Percentiles rank a stretch among this genome's conserved stretches.
Evolutionary conservation across 2,888 invertebrate species (phyloP).

Genomic region (Pseudococcus viburni): DNA sequence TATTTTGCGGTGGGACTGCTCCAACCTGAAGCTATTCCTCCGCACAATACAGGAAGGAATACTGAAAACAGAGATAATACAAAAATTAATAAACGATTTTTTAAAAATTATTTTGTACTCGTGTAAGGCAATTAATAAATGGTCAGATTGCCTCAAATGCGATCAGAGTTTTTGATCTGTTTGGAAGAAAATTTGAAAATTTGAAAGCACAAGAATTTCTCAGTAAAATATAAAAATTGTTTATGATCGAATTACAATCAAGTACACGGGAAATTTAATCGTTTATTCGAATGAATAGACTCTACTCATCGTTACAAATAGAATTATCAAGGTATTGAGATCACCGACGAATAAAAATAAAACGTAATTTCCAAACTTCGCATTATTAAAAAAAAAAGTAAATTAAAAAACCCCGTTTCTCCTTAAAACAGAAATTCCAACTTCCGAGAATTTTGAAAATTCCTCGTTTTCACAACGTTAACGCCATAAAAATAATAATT

Average conservation of each 20-base stretch:
- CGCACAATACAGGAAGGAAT: constrained; percentile 24
- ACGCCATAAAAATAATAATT: background rate
- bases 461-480: background rate
- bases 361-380: background rate
- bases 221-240: background rate
- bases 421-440: background rate
- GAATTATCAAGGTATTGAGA: background rate
- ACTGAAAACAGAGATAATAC: background rate
- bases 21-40: constrained; percentile 26
- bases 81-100: background rate
- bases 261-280: background rate
- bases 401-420: background rate
- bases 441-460: background rate
- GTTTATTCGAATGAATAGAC: background rate
- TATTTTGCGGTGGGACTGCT: constrained; percentile 1
- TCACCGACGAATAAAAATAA: constrained; percentile 26
- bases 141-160: too few relatives aligned
- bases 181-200: background rate
- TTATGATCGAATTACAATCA: background rate
- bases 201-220: background rate
- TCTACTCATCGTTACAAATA: background rate
- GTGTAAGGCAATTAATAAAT: background rate
- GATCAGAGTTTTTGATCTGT: too few relatives aligned
- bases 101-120: background rate
- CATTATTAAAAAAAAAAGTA: background rate